Conservation (phyloP, 2,888 invertebrate genomes). For the Laothoe populi region DNA sequence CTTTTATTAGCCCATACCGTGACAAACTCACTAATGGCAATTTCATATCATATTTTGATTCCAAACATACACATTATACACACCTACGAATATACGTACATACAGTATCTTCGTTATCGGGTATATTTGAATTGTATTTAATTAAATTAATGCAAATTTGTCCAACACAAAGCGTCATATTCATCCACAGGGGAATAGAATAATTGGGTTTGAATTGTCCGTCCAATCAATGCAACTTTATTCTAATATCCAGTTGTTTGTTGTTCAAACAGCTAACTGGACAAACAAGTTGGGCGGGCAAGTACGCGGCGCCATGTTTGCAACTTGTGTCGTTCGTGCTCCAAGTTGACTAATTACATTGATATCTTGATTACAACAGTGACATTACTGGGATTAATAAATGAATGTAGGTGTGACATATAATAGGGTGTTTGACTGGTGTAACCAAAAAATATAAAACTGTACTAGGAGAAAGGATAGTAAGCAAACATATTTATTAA, state of each 20-base stretch:
- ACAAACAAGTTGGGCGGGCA: slow-evolving; percentile 29
- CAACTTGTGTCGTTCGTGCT: slow-evolving; percentile 53
- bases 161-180: slow-evolving; percentile 10
- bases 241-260: slow-evolving; percentile 54
- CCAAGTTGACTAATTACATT: slow-evolving; percentile 37
- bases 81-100: too few relatives aligned
- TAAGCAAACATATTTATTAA: too few relatives aligned
- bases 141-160: slow-evolving; percentile 23
- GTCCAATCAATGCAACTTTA: slow-evolving; percentile 37
- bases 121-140: neutral
- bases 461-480: too few relatives aligned
- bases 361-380: neutral
- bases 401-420: too few relatives aligned
- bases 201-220: slow-evolving; percentile 23
- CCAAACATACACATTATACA: too few relatives aligned
- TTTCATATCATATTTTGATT: too few relatives aligned
- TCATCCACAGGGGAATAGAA: slow-evolving; percentile 8
- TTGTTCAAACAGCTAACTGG: slow-evolving; percentile 54
- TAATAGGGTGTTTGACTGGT: too few relatives aligned
- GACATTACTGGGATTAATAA: neutral
- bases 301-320: slow-evolving; percentile 54
- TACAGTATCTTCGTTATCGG: too few relatives aligned
- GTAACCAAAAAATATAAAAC: too few relatives aligned
- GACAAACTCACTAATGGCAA: too few relatives aligned
- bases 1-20: too few relatives aligned